Conservation (phyloP, 2,797 vertebrate genomes). For the Bovichtus variegatus region DNA sequence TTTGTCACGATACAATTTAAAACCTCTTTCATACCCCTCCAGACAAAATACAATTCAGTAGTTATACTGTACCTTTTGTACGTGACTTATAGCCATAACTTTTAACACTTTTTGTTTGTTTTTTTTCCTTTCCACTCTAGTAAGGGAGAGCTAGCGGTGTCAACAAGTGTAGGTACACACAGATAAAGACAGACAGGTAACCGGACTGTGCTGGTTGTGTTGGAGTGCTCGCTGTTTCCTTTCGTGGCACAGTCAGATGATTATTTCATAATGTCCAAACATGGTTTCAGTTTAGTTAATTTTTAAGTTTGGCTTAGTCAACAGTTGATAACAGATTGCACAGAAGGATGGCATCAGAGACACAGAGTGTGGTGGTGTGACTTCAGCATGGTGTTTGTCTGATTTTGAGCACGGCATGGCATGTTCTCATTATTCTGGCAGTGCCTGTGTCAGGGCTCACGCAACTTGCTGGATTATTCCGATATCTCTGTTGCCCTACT, state of each 20-base stretch:
- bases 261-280: constrained; percentile 13
- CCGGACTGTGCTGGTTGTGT: constrained; percentile 59
- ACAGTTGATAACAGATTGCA: constrained; percentile 32
- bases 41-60: not conserved
- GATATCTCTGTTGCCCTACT: not conserved
- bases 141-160: constrained; percentile 77
- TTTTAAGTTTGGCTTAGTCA: constrained; percentile 40
- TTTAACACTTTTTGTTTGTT: constrained; percentile 35
- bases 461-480: not conserved
- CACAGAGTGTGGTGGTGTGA: constrained; percentile 58
- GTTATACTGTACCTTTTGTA: not conserved
- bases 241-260: constrained; percentile 35
- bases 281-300: constrained; percentile 23
- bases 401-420: constrained; percentile 55
- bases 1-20: not conserved
- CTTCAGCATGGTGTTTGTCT: constrained; percentile 57
- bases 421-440: constrained; percentile 18
- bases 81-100: constrained; percentile 11
- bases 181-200: constrained; percentile 87
- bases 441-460: not conserved
- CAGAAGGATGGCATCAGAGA: constrained; percentile 19
- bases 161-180: constrained; percentile 81
- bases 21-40: not conserved
- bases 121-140: constrained; percentile 55
- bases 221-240: constrained; percentile 62